A percentile compares a stretch with the other conserved stretches of the same genome.
phyloP scores from a whole-genome alignment of 2,113 vertebrate genomes.

The Carassius gibelio region DNA sequence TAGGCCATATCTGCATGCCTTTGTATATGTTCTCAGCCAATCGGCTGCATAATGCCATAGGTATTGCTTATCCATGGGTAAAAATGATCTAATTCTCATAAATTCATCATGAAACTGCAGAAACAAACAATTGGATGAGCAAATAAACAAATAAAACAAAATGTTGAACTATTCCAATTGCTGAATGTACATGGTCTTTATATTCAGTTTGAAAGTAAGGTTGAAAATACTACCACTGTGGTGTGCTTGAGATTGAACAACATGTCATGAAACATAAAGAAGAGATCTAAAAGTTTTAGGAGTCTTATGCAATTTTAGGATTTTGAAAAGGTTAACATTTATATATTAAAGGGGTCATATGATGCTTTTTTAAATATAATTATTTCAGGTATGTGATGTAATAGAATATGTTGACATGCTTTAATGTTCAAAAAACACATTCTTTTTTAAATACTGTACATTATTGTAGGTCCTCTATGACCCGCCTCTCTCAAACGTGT shows the following conservation, averaged over 20 bases:
- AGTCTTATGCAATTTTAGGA: too few relatives aligned
- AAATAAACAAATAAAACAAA: neutral
- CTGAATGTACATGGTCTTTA: neutral
- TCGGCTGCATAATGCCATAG: neutral
- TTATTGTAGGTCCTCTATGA: too few relatives aligned
- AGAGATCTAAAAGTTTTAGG: too few relatives aligned
- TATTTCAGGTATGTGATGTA: too few relatives aligned
- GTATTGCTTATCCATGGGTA: neutral
- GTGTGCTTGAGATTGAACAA: neutral
- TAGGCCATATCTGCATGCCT: neutral
- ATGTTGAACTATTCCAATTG: neutral
- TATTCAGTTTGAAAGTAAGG: neutral
- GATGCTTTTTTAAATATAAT: too few relatives aligned
- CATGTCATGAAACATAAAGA: too few relatives aligned
- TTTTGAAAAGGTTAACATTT: neutral
- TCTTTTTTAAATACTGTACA: too few relatives aligned
- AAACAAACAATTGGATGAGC: neutral
- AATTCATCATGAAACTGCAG: neutral
- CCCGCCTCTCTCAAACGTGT: too few relatives aligned
- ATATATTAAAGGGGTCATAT: neutral
- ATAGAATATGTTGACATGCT: too few relatives aligned
- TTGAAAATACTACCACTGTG: neutral
- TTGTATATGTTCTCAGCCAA: neutral
- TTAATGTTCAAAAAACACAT: too few relatives aligned
- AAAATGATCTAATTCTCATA: neutral